Conservation (phyloP, 1,140 invertebrate species). For the Globodera rostochiensis region DNA sequence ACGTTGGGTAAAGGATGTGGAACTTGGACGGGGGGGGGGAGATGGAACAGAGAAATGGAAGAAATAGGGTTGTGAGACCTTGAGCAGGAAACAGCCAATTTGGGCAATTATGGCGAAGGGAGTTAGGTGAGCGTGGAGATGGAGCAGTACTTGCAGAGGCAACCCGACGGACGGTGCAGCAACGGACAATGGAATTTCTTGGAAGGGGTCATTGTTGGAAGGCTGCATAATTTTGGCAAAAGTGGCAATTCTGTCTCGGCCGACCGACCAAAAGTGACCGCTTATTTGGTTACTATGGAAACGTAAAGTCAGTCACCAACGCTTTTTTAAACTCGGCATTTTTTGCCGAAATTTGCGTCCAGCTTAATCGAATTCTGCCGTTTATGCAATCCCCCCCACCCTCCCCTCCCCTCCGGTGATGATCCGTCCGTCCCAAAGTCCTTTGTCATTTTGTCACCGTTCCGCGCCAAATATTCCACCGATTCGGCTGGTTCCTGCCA, state of each 20-base stretch:
- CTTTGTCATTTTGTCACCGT: neutral
- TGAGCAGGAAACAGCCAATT: conserved; percentile 71
- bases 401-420: no score
- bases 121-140: conserved; percentile 77
- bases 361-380: neutral
- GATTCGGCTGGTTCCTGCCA: neutral
- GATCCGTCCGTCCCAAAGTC: neutral
- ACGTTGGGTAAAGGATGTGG: conserved; percentile 73
- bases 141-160: conserved; percentile 80
- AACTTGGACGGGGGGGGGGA: conserved; percentile 72
- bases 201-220: neutral
- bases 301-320: neutral
- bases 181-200: conserved; percentile 14
- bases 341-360: conserved; percentile 2
- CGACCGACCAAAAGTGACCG: neutral
- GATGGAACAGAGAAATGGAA: neutral
- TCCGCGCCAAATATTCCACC: conserved; percentile 4
- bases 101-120: conserved; percentile 75
- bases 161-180: conserved; percentile 71
- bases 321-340: neutral
- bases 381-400: neutral
- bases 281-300: neutral
- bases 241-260: neutral
- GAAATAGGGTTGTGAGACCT: conserved; percentile 66
- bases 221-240: neutral